These are phyloP conservation scores for Lepus americanus DNA, from an alignment of 2,113 vertebrate species.

Conservation along the genomic window DNA sequence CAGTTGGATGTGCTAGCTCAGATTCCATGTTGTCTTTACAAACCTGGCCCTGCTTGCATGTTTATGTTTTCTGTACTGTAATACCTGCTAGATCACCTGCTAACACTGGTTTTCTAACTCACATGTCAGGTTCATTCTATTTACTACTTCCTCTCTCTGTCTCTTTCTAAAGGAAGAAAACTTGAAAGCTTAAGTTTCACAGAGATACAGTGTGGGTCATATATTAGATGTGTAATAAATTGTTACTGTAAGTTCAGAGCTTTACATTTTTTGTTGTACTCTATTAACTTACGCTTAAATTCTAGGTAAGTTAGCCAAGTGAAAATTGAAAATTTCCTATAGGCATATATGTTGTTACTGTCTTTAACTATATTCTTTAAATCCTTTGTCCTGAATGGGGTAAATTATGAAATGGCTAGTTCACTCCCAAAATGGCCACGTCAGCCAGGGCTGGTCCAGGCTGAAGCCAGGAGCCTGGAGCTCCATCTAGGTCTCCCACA, in stretches of 20 bases:
- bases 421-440: too few species aligned
- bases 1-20: background rate
- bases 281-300: conserved; percentile 18
- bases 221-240: background rate
- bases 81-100: background rate
- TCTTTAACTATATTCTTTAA: conserved; percentile 16
- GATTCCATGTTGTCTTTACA: background rate
- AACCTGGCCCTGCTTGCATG: background rate
- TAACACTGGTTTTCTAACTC: conserved; percentile 19
- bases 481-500: too few species aligned
- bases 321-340: background rate
- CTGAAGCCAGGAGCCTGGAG: too few species aligned
- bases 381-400: background rate
- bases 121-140: background rate
- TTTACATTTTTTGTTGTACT: background rate
- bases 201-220: background rate
- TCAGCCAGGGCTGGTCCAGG: too few species aligned
- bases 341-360: background rate
- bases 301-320: background rate
- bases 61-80: background rate
- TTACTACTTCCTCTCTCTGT: background rate
- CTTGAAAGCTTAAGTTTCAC: background rate
- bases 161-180: background rate
- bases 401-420: conserved; percentile 14
- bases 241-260: background rate